Conservation (phyloP, 2,888 invertebrate species). For the Platypus cylindrus region DNA sequence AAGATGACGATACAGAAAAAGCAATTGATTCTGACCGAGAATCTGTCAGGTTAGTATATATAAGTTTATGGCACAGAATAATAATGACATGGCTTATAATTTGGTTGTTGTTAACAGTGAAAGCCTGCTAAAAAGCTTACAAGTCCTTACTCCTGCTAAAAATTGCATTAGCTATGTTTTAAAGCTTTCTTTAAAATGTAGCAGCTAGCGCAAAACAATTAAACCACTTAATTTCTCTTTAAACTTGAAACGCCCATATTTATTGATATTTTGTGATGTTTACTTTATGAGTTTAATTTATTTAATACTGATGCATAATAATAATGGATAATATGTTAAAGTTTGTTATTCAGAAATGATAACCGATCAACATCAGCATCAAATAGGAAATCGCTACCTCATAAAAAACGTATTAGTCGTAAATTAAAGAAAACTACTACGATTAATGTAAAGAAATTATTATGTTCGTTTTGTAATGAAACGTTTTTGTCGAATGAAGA, state of each 20-base stretch:
- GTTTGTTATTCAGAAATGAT: constrained; percentile 25
- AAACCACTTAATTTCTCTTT: no score
- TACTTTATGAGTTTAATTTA: not conserved
- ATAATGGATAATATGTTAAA: not conserved
- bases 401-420: constrained; percentile 73
- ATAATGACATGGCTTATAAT: no score
- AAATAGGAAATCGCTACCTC: constrained; percentile 69
- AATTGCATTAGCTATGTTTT: no score
- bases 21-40: constrained; percentile 30
- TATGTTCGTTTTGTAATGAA: constrained; percentile 38
- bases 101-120: no score
- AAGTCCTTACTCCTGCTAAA: no score
- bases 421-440: constrained; percentile 50
- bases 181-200: no score
- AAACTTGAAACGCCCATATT: no score
- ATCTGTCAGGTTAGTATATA: constrained; percentile 20
- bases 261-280: no score
- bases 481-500: constrained; percentile 33
- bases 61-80: no score
- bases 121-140: no score
- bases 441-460: constrained; percentile 26
- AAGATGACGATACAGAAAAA: constrained; percentile 25
- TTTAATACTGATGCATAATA: not conserved
- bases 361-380: constrained; percentile 27
- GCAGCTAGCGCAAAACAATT: no score